Evolutionary conservation across 2,113 vertebrate species (phyloP).

Genomic region (Brienomyrus brachyistius): DNA sequence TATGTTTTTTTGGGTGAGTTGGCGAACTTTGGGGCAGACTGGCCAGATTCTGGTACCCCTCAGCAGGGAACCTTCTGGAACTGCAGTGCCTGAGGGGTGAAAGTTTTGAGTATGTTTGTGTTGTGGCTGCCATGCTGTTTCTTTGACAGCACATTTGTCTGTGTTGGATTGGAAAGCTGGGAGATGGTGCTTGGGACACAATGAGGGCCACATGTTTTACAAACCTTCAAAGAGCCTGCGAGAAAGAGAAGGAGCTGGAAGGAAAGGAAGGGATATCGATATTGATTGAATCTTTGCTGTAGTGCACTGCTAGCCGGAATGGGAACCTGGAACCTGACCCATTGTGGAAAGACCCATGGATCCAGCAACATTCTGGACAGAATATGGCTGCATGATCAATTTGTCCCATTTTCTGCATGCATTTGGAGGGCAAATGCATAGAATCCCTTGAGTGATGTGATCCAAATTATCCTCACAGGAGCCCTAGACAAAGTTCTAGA

Average conservation of each 20-base stretch:
- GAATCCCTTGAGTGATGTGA: not conserved
- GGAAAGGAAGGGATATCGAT: not conserved
- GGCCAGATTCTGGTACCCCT: not conserved
- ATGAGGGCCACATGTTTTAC: conserved; percentile 20
- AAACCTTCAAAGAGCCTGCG: conserved; percentile 18
- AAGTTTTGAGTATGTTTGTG: not conserved
- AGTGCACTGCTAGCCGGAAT: not conserved
- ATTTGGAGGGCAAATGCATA: not conserved
- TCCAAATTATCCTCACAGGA: not conserved
- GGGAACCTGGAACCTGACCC: conserved; percentile 10
- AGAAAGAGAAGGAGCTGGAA: conserved; percentile 12
- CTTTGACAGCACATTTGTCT: conserved; percentile 13
- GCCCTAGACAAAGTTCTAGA: not conserved
- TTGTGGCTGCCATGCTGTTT: conserved; percentile 12
- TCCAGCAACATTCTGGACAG: not conserved
- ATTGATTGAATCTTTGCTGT: not conserved
- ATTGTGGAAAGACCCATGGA: not conserved
- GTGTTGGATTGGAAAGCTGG: conserved; percentile 41
- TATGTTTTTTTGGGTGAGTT: not conserved
- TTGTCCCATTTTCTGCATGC: not conserved
- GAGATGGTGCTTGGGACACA: conserved; percentile 11
- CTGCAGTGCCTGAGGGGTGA: not conserved
- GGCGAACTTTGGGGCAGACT: not conserved
- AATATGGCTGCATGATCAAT: not conserved
- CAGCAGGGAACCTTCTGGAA: not conserved